Percentiles rank a stretch among this genome's conserved stretches.
phyloP scores from a whole-genome alignment of 2,888 invertebrate genomes.

The Hirtodrosophila duncani region DNA sequence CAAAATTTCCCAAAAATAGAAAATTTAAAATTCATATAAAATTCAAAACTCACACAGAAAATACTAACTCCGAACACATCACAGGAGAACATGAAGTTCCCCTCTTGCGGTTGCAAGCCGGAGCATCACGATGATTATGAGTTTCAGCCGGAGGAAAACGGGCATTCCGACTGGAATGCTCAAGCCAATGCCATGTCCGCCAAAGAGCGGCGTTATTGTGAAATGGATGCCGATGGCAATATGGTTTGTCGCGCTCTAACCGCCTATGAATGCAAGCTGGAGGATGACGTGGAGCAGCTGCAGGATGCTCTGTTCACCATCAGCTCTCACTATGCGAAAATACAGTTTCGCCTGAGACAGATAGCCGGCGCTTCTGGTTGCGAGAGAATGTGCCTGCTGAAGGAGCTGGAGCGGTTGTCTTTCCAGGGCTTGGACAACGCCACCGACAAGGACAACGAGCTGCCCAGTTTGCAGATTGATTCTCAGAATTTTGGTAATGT shows the following conservation, averaged over 20 bases:
- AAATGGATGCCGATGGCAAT: conserved; percentile 26
- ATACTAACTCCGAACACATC: too few species aligned
- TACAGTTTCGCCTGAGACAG: conserved; percentile 72
- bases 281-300: conserved; percentile 58
- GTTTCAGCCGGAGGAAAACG: too few species aligned
- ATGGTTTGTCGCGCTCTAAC: conserved; percentile 38
- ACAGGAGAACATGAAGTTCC: too few species aligned
- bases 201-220: conserved; percentile 37
- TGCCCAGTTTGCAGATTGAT: conserved; percentile 57
- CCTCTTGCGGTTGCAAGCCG: too few species aligned
- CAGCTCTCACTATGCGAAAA: conserved; percentile 68
- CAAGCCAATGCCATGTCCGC: too few species aligned
- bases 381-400: conserved; percentile 49
- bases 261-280: conserved; percentile 58
- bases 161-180: too few species aligned
- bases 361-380: conserved; percentile 47
- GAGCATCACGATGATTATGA: too few species aligned
- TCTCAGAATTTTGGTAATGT: conserved; percentile 53
- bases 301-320: conserved; percentile 63
- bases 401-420: conserved; percentile 57
- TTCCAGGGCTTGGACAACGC: conserved; percentile 39
- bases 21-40: too few species aligned
- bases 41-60: too few species aligned
- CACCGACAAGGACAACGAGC: conserved; percentile 13
- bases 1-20: too few species aligned